Evolutionary conservation across 2,113 vertebrate genomes (phyloP).

Genomic region (Oostethus manadensis): DNA sequence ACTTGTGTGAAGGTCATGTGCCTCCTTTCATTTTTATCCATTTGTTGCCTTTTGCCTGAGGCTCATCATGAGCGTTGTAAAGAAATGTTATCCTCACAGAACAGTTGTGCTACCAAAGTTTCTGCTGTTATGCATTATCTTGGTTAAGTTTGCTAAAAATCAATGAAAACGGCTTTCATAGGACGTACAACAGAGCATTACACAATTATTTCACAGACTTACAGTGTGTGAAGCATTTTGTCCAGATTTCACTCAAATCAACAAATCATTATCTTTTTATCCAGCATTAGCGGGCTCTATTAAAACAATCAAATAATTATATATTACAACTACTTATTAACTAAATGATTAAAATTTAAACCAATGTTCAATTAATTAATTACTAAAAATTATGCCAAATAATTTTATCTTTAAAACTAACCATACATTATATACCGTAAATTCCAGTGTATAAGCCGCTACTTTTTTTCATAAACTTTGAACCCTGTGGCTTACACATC

Average conservation of each 20-base stretch:
- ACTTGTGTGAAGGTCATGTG: slow-evolving; percentile 26
- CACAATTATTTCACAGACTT: background rate
- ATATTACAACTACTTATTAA: too few species aligned
- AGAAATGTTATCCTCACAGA: background rate
- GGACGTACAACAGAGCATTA: background rate
- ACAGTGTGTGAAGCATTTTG: background rate
- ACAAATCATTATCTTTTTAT: background rate
- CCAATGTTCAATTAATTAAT: too few species aligned
- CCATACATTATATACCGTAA: too few species aligned
- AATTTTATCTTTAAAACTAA: too few species aligned
- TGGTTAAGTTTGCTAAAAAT: background rate
- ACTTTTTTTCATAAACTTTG: too few species aligned
- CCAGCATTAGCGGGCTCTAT: background rate
- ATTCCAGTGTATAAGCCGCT: too few species aligned
- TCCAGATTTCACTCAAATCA: too few species aligned
- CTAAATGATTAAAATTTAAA: too few species aligned
- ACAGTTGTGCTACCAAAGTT: background rate
- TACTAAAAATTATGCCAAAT: too few species aligned
- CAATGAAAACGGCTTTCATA: background rate
- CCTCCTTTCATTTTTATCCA: background rate
- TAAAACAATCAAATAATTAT: too few species aligned
- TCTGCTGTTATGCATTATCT: background rate
- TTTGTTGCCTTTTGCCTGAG: background rate
- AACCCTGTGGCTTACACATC: too few species aligned
- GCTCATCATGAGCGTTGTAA: background rate